Percentiles rank a stretch among this genome's conserved stretches.
Evolutionary conservation across 2,113 vertebrate species (phyloP).

Genomic region (Atractosteus spatula): DNA sequence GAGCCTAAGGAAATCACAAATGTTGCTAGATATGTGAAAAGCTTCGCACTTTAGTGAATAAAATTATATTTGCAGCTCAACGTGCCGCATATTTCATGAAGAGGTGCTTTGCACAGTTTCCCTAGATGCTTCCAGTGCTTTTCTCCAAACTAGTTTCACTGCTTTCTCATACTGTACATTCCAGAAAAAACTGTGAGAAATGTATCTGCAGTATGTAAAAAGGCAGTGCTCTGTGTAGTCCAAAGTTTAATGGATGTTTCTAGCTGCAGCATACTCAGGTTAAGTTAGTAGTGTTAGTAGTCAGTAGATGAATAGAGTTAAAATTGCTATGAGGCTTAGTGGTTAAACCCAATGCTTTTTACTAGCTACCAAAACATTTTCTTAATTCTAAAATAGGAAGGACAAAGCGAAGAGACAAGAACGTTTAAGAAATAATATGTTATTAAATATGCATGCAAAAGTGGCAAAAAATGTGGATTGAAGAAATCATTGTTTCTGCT

Average conservation of each 20-base stretch:
- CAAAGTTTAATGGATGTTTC: conserved; percentile 15
- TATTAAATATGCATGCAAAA: conserved; percentile 50
- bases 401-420: background rate
- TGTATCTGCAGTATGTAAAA: background rate
- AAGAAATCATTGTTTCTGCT: conserved; percentile 53
- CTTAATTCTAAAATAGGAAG: conserved; percentile 2
- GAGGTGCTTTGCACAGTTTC: too few species aligned
- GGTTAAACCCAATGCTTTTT: conserved; percentile 2
- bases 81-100: too few species aligned
- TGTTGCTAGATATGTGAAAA: too few species aligned
- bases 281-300: background rate
- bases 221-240: too few species aligned
- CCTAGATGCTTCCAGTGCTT: background rate
- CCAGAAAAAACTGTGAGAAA: background rate
- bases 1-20: too few species aligned
- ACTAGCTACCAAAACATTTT: conserved; percentile 4
- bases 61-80: too few species aligned
- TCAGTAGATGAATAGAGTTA: background rate
- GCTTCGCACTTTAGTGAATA: too few species aligned
- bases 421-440: conserved; percentile 4
- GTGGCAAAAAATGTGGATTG: conserved; percentile 38
- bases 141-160: background rate
- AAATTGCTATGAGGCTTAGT: background rate
- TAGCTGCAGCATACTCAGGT: conserved; percentile 6
- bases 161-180: background rate